A percentile compares a stretch with the other conserved stretches of the same genome.
Conservation (phyloP, 2,113 vertebrate species). For the Myodes glareolus region DNA sequence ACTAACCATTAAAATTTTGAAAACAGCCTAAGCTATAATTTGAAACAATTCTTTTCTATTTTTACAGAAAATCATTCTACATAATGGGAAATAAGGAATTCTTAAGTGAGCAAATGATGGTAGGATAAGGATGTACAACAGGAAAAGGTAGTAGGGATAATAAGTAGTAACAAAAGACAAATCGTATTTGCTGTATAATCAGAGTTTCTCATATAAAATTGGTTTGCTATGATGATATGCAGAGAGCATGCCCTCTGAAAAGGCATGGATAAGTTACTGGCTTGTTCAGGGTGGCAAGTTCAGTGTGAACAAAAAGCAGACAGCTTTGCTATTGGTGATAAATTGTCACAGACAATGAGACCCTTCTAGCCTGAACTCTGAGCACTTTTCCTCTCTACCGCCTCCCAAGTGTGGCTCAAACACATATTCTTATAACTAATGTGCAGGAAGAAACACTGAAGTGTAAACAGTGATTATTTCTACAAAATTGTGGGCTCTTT, state of each 20-base stretch:
- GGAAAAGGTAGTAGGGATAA: background rate
- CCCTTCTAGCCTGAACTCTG: background rate
- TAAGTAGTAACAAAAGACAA: conserved; percentile 12
- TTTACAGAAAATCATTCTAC: background rate
- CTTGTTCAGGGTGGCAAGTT: background rate
- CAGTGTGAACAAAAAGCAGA: conserved; percentile 3
- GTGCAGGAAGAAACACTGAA: background rate
- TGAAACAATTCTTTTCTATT: too few species aligned
- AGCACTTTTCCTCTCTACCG: background rate
- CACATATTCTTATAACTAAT: background rate
- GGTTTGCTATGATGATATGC: background rate
- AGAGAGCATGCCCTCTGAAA: background rate
- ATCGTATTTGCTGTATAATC: background rate
- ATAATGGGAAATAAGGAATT: background rate
- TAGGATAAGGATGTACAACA: background rate
- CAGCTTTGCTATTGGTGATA: background rate
- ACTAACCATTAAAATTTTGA: background rate
- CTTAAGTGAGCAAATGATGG: background rate
- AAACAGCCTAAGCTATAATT: background rate
- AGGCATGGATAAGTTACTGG: background rate
- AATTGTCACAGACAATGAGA: background rate
- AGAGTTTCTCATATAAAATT: background rate
- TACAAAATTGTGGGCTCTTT: background rate
- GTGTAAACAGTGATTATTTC: background rate
- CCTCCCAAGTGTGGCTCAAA: background rate